Evolutionary conservation across 2,113 vertebrate species (phyloP).

Genomic region (Chrysemys picta): DNA sequence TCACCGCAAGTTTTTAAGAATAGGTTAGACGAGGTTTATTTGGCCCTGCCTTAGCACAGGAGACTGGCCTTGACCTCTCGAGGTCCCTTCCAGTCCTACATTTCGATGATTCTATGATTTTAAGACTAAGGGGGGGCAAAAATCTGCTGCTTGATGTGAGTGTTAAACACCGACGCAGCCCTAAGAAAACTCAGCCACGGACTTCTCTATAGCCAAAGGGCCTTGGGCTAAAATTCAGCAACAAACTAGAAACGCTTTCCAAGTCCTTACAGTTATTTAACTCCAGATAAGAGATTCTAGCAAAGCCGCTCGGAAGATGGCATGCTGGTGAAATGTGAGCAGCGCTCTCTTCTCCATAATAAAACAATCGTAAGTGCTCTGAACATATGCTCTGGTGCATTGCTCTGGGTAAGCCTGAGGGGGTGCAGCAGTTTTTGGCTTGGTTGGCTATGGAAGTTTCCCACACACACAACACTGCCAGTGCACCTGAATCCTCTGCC

Average conservation of each 20-base stretch:
- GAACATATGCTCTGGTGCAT: background rate
- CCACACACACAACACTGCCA: background rate
- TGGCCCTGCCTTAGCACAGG: background rate
- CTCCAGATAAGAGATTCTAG: background rate
- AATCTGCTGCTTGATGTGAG: background rate
- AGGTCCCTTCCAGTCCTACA: background rate
- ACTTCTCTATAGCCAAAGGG: background rate
- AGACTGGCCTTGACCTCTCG: background rate
- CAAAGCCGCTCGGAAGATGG: background rate
- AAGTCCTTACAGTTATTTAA: background rate
- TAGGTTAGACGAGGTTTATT: background rate
- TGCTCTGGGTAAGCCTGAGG: background rate
- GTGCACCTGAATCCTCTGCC: accelerated
- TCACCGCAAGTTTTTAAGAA: background rate
- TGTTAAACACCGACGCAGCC: background rate
- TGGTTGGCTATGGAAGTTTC: accelerated
- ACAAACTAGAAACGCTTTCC: background rate
- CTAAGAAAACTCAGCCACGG: background rate
- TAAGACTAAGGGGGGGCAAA: background rate
- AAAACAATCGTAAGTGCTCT: background rate
- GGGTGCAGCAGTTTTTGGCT: accelerated
- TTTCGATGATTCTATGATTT: background rate
- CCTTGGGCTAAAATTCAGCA: background rate
- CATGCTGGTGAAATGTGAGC: background rate
- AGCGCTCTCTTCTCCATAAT: background rate